These are phyloP conservation scores for Cephus rjabovi DNA, from an alignment of 2,888 invertebrate species.

Conservation along the genomic window DNA sequence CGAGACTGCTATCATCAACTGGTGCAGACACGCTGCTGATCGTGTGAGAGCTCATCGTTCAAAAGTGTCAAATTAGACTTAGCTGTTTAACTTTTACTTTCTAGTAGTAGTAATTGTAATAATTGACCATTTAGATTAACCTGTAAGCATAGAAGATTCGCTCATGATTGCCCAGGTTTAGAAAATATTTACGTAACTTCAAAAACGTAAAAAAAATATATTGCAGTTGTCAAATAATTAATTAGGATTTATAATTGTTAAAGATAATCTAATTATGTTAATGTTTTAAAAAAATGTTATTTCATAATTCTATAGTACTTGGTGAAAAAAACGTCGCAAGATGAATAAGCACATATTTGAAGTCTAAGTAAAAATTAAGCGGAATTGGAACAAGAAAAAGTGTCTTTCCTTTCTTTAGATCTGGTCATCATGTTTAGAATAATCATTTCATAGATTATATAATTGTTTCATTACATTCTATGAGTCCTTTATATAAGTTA, in stretches of 20 bases:
- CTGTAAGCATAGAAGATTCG: not conserved
- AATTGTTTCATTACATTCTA: too few species aligned
- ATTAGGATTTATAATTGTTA: not conserved
- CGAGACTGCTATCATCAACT: not conserved
- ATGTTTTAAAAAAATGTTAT: not conserved
- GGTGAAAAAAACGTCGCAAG: not conserved
- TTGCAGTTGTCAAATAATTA: not conserved
- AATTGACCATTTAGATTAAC: not conserved
- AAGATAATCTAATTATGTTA: not conserved
- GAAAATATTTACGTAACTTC: not conserved
- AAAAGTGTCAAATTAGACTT: not conserved
- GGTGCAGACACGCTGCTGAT: not conserved
- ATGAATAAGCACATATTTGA: too few species aligned
- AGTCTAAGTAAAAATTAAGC: too few species aligned
- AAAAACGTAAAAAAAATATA: not conserved
- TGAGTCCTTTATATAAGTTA: not conserved
- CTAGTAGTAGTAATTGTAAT: not conserved
- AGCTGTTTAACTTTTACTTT: not conserved
- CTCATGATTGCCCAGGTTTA: not conserved
- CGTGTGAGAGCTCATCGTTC: not conserved
- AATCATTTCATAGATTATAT: not conserved
- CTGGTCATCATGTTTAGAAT: not conserved
- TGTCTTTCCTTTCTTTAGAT: too few species aligned
- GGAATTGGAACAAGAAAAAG: too few species aligned
- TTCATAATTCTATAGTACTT: not conserved